Evolutionary conservation across 2,113 vertebrate genomes (phyloP), one percentile per base, ranked within the genome.

Genomic region (Hiodon alosoides): DNA sequence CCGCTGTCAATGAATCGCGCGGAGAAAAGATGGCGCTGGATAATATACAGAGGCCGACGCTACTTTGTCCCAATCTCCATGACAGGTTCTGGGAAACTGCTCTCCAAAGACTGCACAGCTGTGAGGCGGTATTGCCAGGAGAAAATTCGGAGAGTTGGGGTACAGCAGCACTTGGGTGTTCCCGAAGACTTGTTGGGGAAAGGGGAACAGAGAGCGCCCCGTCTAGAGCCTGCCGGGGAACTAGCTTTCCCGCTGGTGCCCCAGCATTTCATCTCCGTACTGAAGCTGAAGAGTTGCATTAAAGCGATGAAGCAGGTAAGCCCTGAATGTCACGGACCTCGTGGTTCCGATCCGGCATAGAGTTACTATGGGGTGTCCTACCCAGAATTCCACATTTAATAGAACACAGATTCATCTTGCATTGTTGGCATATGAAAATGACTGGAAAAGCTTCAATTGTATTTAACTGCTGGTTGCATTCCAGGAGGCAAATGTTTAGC

Each of bases 281-380:
- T 90, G 52, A 78, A 60, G 72, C 80, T 89, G 74, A 77, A 86
- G 61, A 87, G 82, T 3, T 72, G 87, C 71, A 72, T 77, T 51
- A 86, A 87, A 66, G 47, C 80, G 4, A 51, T 85, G 14, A 87
- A 74, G 67, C 83, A 87, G 87, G 91, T 93, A 69, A 69, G 79
- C 10, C 7, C 46, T 10, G 14, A 58, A 59, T 10, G 60, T 54
- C 55, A 6, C 47, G 31, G 31, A 31, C 31, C 31, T 31, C 61
- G 31, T 48, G 57, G 48, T 53, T 31, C 31, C 31, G 31, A 31
- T 31, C 31, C 31, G 0, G 31, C 31, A 2, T 31, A 31, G 31
- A 31, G 31, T 31, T 31, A 31, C 31, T 31, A 31, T 31, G 31
- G 31, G 31, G 31, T 31, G 31, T 31, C 31, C 31, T 31, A 31